Conservation (phyloP, 2,113 vertebrate genomes). For the Apaloderma vittatum region DNA sequence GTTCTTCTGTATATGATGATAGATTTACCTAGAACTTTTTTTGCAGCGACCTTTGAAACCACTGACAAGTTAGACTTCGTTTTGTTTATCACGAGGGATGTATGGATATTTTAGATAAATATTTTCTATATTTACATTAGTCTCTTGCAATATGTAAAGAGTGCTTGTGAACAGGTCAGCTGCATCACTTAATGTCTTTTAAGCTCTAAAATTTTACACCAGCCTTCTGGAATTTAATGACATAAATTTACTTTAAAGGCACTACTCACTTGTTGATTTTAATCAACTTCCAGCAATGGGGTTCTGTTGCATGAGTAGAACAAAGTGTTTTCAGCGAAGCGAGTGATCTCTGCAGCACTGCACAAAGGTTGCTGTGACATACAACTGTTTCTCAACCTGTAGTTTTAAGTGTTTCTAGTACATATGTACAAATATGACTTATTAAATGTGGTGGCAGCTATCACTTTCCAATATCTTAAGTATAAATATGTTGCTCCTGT, state of each 20-base stretch:
- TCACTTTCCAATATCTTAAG: neutral
- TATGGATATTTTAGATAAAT: constrained; percentile 69
- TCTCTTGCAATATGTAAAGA: constrained; percentile 42
- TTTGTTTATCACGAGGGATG: constrained; percentile 25
- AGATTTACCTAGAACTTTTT: constrained; percentile 67
- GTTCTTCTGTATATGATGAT: constrained; percentile 65
- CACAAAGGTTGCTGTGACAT: neutral
- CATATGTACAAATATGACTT: neutral
- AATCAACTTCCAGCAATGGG: neutral
- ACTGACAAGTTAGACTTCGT: constrained; percentile 73
- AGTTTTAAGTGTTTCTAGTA: neutral
- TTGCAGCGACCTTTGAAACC: constrained; percentile 82
- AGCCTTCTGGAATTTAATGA: constrained; percentile 20
- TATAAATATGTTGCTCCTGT: neutral
- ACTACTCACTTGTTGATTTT: neutral
- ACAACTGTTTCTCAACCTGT: neutral
- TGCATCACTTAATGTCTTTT: neutral
- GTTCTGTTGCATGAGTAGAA: neutral
- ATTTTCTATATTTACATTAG: constrained; percentile 68
- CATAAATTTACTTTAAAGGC: neutral
- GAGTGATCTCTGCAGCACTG: neutral
- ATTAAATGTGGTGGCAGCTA: neutral
- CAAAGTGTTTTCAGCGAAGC: neutral
- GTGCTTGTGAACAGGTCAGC: neutral
- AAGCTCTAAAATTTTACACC: neutral